Evolutionary conservation across 1,140 invertebrate species (phyloP).

Genomic region (Drosophila ohnishii): DNA sequence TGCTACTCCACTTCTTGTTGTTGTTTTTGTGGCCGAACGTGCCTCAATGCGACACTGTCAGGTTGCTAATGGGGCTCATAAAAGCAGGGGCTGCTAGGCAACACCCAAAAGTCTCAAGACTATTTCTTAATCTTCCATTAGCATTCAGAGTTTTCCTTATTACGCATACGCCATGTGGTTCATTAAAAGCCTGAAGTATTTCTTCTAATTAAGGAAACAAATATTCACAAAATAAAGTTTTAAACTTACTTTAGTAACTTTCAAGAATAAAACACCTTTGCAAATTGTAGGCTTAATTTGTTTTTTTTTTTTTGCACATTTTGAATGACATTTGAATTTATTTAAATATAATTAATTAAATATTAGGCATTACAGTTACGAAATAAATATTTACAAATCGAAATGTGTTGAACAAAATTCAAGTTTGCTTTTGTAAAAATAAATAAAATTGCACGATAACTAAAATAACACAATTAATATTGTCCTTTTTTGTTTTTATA

Average conservation of each 20-base stretch:
- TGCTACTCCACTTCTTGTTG: constrained; percentile 55
- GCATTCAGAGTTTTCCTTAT: not conserved
- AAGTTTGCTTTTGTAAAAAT: constrained; percentile 62
- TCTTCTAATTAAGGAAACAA: not conserved
- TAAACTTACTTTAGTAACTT: not conserved
- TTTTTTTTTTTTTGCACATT: constrained; percentile 68
- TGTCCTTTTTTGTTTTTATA: constrained; percentile 25
- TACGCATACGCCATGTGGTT: constrained; percentile 28
- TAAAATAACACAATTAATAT: constrained; percentile 73
- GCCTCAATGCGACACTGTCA: constrained; percentile 57
- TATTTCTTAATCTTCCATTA: constrained; percentile 19
- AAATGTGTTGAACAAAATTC: constrained; percentile 60
- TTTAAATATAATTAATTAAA: constrained; percentile 58
- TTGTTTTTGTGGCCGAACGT: constrained; percentile 46
- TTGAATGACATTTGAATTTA: constrained; percentile 76
- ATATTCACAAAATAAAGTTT: too few relatives aligned
- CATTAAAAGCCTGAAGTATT: not conserved
- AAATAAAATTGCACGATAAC: constrained; percentile 79
- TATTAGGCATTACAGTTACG: constrained; percentile 50
- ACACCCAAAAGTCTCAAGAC: constrained; percentile 31
- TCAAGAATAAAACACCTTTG: constrained; percentile 1
- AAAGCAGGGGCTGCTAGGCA: constrained; percentile 20
- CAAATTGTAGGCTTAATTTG: constrained; percentile 32
- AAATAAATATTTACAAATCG: constrained; percentile 80
- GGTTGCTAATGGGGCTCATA: constrained; percentile 58